Percentiles rank a stretch among this genome's conserved stretches.
phyloP scores from a whole-genome alignment of 2,113 vertebrate genomes.

The Actinemys pallida region DNA sequence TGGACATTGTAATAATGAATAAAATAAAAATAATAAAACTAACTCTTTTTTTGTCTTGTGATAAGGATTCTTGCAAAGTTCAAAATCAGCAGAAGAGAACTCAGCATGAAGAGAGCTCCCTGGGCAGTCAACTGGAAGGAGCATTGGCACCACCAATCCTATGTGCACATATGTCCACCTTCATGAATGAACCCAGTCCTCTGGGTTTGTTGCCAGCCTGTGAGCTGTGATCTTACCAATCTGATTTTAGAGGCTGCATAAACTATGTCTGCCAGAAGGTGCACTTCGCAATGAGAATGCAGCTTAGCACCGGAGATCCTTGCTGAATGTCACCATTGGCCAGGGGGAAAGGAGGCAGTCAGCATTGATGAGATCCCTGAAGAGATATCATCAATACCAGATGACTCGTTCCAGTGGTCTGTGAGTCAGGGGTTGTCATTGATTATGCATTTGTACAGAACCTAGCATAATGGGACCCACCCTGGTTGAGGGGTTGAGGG shows the following conservation, averaged over 20 bases:
- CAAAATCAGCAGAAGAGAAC: background rate
- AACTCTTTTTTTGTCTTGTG: background rate
- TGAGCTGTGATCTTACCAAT: background rate
- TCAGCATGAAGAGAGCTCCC: background rate
- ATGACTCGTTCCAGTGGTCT: rapidly evolving
- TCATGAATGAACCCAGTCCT: background rate
- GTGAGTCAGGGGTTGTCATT: rapidly evolving
- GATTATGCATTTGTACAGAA: background rate
- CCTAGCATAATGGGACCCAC: background rate
- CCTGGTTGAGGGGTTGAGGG: background rate
- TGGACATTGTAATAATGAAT: background rate
- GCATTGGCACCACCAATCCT: background rate
- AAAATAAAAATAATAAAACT: background rate
- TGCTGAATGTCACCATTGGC: background rate
- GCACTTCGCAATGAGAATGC: background rate
- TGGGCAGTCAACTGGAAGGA: background rate
- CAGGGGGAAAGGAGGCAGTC: background rate
- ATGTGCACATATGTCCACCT: rapidly evolving
- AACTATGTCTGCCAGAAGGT: background rate
- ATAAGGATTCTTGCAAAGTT: background rate
- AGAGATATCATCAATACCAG: conserved; percentile 7
- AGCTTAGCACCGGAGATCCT: background rate
- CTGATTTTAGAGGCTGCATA: background rate
- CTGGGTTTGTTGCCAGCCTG: background rate
- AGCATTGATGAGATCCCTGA: background rate